Evolutionary conservation across 2,797 vertebrate species (phyloP), one percentile per base, ranked within the genome.

Genomic region (Lutjanus campechanus): DNA sequence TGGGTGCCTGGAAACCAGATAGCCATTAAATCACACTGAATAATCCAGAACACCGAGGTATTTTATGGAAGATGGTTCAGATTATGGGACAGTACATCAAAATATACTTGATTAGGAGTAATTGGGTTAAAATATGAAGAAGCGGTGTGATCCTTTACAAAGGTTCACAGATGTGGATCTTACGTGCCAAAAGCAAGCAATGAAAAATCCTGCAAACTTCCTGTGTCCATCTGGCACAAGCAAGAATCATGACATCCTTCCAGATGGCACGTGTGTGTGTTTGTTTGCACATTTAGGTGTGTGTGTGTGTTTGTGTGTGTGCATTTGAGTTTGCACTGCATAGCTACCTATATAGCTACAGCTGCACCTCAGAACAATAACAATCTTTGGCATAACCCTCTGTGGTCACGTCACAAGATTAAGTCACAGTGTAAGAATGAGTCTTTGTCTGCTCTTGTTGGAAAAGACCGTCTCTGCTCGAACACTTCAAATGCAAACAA

Each of bases 351-450:
- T 36, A 36, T 17, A 15, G 4, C 25, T 44, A 0, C 69, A 78
- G 54, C 51, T 59, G 36, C 8, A 29, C 8, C 7, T 56, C 29
- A 36, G 5, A 46, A 4, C 11, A 62, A 58, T 2, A 15, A 13
- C 12, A 9, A 13, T 55, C 41, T 56, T 54, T 66, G 40, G 7
- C 12, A 11, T 25, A 64, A 43, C 8, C 54, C 9, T n/a, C 44
- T 20, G 1, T 54, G 47, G 61, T 54, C n/a, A 17, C 19, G 12
- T 51, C 53, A 49, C 1, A 12, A 7, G 5, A 54, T 58, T 13
- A 29, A 0, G 6, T 77, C 59, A 87, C 4, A 1, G 2, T 16
- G 2, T 29, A 71, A 77, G 50, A 87, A 79, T 55, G 43, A 66
- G 41, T 1, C 20, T 20, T 64, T 79, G n/a, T 49, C n/a, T 62